These are phyloP conservation scores for Drymodes brunneopygia DNA, from an alignment of 2,113 vertebrate species.

Conservation along the genomic window DNA sequence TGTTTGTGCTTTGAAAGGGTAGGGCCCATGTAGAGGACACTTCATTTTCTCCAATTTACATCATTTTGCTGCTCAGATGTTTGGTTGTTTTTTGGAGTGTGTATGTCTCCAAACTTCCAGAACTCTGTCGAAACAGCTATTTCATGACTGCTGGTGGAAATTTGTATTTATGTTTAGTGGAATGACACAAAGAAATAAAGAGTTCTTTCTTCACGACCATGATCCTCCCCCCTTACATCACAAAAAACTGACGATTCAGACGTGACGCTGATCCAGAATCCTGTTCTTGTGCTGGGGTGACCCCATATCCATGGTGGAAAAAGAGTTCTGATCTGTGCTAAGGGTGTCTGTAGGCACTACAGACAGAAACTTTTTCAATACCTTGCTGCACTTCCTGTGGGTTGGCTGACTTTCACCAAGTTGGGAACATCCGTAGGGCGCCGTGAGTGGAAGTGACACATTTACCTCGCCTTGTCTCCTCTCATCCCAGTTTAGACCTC, in stretches of 20 bases:
- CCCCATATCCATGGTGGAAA: neutral
- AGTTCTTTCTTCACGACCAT: neutral
- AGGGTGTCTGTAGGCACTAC: neutral
- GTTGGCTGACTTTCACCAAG: conserved; percentile 24
- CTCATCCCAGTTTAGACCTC: conserved; percentile 30
- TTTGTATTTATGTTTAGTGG: neutral
- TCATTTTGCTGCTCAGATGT: neutral
- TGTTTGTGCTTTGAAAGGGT: neutral
- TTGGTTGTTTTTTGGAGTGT: neutral
- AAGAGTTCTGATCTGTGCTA: neutral
- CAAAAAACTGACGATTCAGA: neutral
- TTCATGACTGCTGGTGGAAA: neutral
- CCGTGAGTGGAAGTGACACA: conserved; percentile 52
- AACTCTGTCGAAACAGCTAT: neutral
- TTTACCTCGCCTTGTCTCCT: conserved; percentile 58
- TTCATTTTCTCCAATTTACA: neutral
- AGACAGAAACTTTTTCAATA: neutral
- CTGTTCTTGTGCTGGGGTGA: neutral
- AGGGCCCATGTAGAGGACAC: neutral
- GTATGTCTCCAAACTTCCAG: neutral
- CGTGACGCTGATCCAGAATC: neutral
- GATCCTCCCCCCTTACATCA: neutral
- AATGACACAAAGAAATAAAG: neutral
- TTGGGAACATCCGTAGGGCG: neutral
- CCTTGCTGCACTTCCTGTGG: neutral